Percentiles rank a stretch among this genome's conserved stretches.
Conservation (phyloP, 2,113 vertebrate species). For the Chionis minor region DNA sequence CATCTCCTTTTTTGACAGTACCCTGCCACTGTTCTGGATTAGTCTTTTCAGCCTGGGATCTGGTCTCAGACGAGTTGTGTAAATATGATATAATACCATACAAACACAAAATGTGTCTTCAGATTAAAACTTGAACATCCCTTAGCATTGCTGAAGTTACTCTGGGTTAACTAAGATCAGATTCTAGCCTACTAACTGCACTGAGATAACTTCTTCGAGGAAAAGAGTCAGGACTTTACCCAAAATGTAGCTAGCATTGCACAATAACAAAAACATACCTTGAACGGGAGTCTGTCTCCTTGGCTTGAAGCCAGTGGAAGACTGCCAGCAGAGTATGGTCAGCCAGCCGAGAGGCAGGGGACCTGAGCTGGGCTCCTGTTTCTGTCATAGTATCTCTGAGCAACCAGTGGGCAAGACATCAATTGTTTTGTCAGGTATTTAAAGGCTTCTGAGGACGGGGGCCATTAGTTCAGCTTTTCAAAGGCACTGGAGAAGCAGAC, state of each 20-base stretch:
- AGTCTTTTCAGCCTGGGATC: not conserved
- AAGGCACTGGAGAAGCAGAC: not conserved
- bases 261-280: not conserved
- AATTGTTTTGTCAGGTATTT: not conserved
- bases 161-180: not conserved
- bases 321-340: not conserved
- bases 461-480: not conserved
- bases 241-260: not conserved
- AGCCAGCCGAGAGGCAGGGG: not conserved
- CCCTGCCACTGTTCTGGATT: conserved; percentile 21
- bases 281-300: not conserved
- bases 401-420: not conserved
- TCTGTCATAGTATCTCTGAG: not conserved
- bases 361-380: not conserved
- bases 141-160: not conserved
- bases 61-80: not conserved
- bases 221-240: not conserved
- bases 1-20: not conserved
- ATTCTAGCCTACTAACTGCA: not conserved
- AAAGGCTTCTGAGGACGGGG: not conserved
- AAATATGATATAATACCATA: not conserved
- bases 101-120: not conserved
- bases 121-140: not conserved
- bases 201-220: not conserved
- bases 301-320: not conserved